Base-by-base conservation (phyloP, 1,140 invertebrate genomes). In the Drosophila tropicalis region DNA sequence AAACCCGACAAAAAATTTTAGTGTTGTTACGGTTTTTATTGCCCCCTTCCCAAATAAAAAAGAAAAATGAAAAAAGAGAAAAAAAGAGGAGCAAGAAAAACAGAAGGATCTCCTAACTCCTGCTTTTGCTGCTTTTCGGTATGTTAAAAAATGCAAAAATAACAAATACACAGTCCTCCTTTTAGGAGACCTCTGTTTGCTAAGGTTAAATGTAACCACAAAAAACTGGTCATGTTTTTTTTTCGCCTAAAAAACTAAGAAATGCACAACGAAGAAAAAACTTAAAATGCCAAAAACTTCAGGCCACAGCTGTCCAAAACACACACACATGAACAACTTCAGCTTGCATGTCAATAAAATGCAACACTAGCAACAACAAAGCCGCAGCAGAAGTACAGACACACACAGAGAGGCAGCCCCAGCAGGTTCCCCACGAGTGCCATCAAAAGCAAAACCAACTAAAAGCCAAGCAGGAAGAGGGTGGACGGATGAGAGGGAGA, bases 371-470 rank as follows among this genome's bases (percentile, higher is more conserved):
- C 62, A 77, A 36, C 40, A 56, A 44, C 47, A 65, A 62, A 58
- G 32, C 54, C 74, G 15, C 22, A 62, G 47, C 32, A 19, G 36
- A 29, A 60, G 36, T 25, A 25, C 22, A 25, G 22, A 25, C 22
- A 58, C 39, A 36, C 2, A 36, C 34, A 36, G 12, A 13, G 12
- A 39, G 12, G 12, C 39, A 81, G 63, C 39, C 29, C 29, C 29
- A 47, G 15, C 67, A 47, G 32, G 56, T 63, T 25, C 63, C 81
- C 81, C 77, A 51, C 6, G 78, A 85, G 81, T 60, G 74, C 81
- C 78, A 70, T 85, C 67, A 85, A 72, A 74, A 84, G 81, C 81
- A 82, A 80, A 81, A 67, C 66, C 74, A 84, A 70, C 79, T 76
- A 70, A 82, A 81, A 75, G 62, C 73, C 67, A 58, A 36, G 57